A percentile compares a stretch with the other conserved stretches of the same genome.
phyloP scores from a whole-genome alignment of 2,888 invertebrate genomes.

The Aleiodes leptofemur region DNA sequence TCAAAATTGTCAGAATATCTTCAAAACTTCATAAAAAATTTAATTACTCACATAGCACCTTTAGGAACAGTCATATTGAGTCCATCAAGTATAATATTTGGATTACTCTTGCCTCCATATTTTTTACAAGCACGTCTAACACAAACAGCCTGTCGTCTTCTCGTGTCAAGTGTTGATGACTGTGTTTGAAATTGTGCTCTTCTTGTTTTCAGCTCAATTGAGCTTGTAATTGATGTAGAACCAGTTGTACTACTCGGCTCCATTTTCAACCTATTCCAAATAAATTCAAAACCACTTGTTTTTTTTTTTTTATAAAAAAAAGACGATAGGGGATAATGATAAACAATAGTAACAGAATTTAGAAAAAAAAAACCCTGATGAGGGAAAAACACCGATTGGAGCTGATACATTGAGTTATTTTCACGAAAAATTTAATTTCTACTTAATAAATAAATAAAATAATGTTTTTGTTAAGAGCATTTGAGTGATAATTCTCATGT shows the following conservation, averaged over 20 bases:
- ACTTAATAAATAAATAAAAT: too few relatives aligned
- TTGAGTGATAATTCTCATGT: not conserved
- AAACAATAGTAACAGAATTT: too few relatives aligned
- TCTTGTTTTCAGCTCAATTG: conserved; percentile 77
- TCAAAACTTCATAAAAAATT: too few relatives aligned
- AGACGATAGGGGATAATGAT: too few relatives aligned
- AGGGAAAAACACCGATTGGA: too few relatives aligned
- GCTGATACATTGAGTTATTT: too few relatives aligned
- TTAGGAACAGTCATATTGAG: conserved; percentile 95
- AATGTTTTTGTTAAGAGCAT: not conserved
- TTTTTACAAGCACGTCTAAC: conserved; percentile 89
- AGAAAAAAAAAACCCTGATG: too few relatives aligned
- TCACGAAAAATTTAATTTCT: too few relatives aligned
- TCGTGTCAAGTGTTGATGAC: conserved; percentile 83
- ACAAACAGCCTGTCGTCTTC: conserved; percentile 89
- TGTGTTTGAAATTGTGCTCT: conserved; percentile 80
- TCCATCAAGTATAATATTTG: conserved; percentile 89
- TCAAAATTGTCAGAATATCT: too few relatives aligned
- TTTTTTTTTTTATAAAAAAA: too few relatives aligned
- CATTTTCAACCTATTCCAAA: conserved; percentile 57
- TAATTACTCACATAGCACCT: conserved; percentile 86
- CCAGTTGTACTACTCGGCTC: conserved; percentile 59
- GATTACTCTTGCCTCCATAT: conserved; percentile 88
- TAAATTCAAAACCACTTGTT: not conserved
- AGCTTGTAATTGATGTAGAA: conserved; percentile 66